Conservation (phyloP, 2,888 invertebrate species). For the Argyresthia albistria region DNA sequence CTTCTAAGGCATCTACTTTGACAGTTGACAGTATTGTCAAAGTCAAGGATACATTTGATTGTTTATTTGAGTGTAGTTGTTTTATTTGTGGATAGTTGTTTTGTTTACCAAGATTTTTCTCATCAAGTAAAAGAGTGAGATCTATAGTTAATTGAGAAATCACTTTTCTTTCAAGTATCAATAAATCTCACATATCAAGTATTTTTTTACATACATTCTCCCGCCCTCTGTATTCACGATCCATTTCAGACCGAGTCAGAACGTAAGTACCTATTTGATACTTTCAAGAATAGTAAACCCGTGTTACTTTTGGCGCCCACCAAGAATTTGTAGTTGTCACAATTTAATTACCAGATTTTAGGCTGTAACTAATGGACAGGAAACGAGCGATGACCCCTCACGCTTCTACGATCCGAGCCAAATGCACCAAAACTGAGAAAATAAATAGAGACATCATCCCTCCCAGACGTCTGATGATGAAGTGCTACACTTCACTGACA, state of each 20-base stretch:
- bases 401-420: conserved; percentile 5
- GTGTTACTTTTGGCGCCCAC: not conserved
- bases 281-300: not conserved
- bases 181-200: too few species aligned
- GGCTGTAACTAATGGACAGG: not conserved
- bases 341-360: not conserved
- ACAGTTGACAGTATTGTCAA: too few species aligned
- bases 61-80: too few species aligned
- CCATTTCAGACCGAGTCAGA: too few species aligned
- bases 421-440: conserved; percentile 20
- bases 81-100: too few species aligned
- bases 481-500: conserved; percentile 49
- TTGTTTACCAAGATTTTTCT: too few species aligned
- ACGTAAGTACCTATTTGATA: too few species aligned
- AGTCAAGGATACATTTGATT: too few species aligned
- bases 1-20: too few species aligned
- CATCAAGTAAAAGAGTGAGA: not conserved
- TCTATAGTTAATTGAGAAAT: too few species aligned
- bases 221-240: too few species aligned
- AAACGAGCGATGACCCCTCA: conserved; percentile 5
- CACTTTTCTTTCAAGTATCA: too few species aligned
- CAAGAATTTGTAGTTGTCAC: not conserved
- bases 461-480: conserved; percentile 55
- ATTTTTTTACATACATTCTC: not conserved
- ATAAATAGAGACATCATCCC: conserved; percentile 58